Conservation (phyloP, 2,888 invertebrate species). For the Coenonympha arcania region DNA sequence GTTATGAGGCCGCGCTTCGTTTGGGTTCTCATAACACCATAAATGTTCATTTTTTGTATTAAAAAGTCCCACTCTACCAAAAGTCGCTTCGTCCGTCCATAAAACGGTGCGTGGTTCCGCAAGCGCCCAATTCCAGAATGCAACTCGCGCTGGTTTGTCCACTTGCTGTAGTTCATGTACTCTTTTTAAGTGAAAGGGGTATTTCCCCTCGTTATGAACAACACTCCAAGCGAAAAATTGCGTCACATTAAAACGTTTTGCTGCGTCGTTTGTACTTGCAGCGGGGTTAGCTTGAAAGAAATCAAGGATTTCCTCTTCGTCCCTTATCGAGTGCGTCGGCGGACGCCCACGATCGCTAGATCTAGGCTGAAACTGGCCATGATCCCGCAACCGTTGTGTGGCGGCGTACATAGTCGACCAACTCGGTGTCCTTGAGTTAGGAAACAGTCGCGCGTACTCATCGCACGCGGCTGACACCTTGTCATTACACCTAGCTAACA, state of each 20-base stretch:
- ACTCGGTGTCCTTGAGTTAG: not conserved
- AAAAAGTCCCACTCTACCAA: too few species aligned
- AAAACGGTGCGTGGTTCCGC: too few species aligned
- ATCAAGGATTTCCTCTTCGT: not conserved
- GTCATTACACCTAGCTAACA: too few species aligned
- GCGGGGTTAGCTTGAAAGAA: not conserved
- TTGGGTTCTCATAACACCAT: too few species aligned
- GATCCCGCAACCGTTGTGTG: not conserved
- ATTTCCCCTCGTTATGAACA: constrained; percentile 3
- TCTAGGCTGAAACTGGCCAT: not conserved
- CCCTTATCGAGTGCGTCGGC: not conserved
- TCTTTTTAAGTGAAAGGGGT: constrained; percentile 1
- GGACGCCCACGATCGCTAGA: not conserved
- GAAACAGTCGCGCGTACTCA: not conserved
- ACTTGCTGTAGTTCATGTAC: too few species aligned
- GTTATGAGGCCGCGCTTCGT: too few species aligned
- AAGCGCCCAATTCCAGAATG: constrained; percentile 9
- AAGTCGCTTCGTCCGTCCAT: too few species aligned
- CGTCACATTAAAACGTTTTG: not conserved
- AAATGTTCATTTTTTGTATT: too few species aligned
- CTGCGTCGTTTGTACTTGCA: constrained; percentile 7
- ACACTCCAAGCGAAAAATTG: constrained; percentile 7
- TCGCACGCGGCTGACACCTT: too few species aligned
- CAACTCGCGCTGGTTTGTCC: not conserved
- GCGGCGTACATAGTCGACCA: not conserved